Base-by-base conservation (phyloP, 2,113 vertebrate species). In the Hucho hucho region DNA sequence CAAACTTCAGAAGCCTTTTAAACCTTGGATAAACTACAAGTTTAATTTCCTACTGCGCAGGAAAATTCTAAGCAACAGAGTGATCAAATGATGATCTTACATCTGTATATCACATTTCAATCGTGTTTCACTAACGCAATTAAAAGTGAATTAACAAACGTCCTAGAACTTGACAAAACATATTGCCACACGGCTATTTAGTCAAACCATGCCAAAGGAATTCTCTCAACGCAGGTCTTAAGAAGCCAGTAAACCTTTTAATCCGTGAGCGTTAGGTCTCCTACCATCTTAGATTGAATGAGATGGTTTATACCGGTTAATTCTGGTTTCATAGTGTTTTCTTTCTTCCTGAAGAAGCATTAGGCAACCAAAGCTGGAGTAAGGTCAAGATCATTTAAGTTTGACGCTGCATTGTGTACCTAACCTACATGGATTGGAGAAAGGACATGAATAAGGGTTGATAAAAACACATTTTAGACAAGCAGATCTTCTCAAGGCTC, bases 381-480 rank as follows among this genome's bases (percentile, higher is more conserved):
- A 85, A 88, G 89, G 89, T 91, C 86, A 90, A 89, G 77, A 87
- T 86, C 76, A 84, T 89, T 87, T 83, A 74, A 84, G 81, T 73
- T 46, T 64, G 49, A 70, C 49, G 75, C 81, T 80, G 72, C 25
- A 59, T 71, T 83, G 86, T 88, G 82, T 88, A 9, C 32, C 32
- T 37, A 87, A 89, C 90, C 88, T 89, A 90, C 86, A 84, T 43
- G 20, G 63, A 64, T 74, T 78, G 74, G 69, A 81, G 18, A 56
- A 46, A 82, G 81, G 77, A 80, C 78, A 83, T 85, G 88, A 87
- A 86, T 74, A 82, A 86, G 82, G 43, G 73, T 70, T 58, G 72
- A 78, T 74, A 80, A 74, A 78, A 85, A 74, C 49, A 78, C 78
- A 84, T 82, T 87, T 88, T 68, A 87, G 90, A 88, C 85, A 86